Base-by-base conservation (phyloP, 2,113 vertebrate genomes). In the Passer domesticus region DNA sequence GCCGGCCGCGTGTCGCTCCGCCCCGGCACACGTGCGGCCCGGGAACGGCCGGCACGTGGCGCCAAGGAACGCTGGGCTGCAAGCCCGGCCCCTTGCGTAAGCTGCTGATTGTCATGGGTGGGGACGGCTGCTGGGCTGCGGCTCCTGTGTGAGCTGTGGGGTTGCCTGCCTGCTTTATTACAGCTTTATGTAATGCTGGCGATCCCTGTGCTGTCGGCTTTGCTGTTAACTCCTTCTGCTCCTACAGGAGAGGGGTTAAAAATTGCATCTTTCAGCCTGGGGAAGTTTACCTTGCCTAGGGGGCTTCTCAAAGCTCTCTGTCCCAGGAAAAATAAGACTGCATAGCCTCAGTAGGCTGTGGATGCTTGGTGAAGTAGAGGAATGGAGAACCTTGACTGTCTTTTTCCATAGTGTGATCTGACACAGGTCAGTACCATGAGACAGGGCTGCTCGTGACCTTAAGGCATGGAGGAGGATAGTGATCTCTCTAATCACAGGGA, bases 31-130 rank as follows among this genome's bases (percentile, higher is more conserved):
- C 95, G 94, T 98, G 98, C 94, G 14, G 83, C 66, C 31, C 3
- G 63, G 77, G 68, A 17, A 43, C 43, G 41, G 58, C 3, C 20
- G 77, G 95, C 96, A 95, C 95, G 59, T 89, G 95, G 92, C 53
- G n/a, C 7, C 10, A n/a, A 17, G 31, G 15, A 62, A 17, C 31
- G 0, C 75, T 73, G 13, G 75, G 75, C 83, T 44, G 0, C 46
- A 49, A 88, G 95, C 90, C 89, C 93, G 60, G 62, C 85, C 91
- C 68, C 88, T 98, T 98, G 97, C 97, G 56, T 97, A 97, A 97
- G 96, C 83, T 95, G 94, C 87, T 94, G 95, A 92, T 92, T 55
- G 52, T 39, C 5, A 27, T 24, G 89, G 73, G 82, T 77, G 77
- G 49, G 56, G 83, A 87, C 62, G 67, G 78, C 86, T 28, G 44